A percentile compares a stretch with the other conserved stretches of the same genome.
phyloP scores from a whole-genome alignment of 2,797 vertebrate species.

The Gouania willdenowi region DNA sequence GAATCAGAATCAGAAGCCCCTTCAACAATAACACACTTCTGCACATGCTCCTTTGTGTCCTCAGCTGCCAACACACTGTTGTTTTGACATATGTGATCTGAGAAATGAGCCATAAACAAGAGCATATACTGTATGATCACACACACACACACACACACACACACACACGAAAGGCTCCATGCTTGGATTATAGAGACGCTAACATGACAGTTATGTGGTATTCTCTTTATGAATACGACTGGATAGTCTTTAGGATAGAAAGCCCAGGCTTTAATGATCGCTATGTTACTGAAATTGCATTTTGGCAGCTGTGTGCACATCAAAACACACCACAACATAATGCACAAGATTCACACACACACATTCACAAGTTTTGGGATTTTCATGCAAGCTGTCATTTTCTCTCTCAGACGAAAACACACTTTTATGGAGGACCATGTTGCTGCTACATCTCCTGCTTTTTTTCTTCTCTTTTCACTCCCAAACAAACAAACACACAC shows the following conservation, averaged over 20 bases:
- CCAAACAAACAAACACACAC: slow-evolving; percentile 17
- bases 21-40: no score
- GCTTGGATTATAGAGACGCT: slow-evolving; percentile 66
- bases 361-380: slow-evolving; percentile 48
- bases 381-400: slow-evolving; percentile 58
- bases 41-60: slow-evolving; percentile 18
- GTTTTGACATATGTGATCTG: slow-evolving; percentile 71
- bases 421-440: slow-evolving; percentile 19
- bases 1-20: no score
- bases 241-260: slow-evolving; percentile 72
- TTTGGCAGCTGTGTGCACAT: slow-evolving; percentile 64
- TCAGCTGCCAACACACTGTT: slow-evolving; percentile 57
- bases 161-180: slow-evolving; percentile 62
- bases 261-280: slow-evolving; percentile 63
- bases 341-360: slow-evolving; percentile 45
- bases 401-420: slow-evolving; percentile 20
- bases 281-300: slow-evolving; percentile 62
- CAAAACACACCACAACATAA: slow-evolving; percentile 46
- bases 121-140: slow-evolving; percentile 66
- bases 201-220: slow-evolving; percentile 74
- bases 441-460: slow-evolving; percentile 25
- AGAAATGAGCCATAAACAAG: slow-evolving; percentile 63
- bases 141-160: neutral
- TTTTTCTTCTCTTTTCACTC: slow-evolving; percentile 7
- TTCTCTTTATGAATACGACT: slow-evolving; percentile 77